Conservation (phyloP, 2,888 invertebrate species). For the Ditylenchus weischeri region DNA sequence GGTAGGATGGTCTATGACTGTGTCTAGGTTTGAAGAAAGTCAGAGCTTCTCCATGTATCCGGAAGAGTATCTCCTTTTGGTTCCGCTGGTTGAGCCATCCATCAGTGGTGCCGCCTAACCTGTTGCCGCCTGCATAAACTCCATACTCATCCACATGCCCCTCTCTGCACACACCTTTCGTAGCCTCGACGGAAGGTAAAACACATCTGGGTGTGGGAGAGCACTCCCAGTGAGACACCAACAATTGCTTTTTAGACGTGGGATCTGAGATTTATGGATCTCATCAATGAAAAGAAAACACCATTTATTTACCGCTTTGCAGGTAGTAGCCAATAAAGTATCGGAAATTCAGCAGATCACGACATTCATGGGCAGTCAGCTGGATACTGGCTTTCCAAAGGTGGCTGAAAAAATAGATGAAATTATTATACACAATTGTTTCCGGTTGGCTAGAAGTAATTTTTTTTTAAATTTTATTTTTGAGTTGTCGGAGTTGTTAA, state of each 20-base stretch:
- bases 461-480: too few relatives aligned
- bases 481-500: too few relatives aligned
- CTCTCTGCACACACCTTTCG: slow-evolving; percentile 6
- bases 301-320: slow-evolving; percentile 14
- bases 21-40: slow-evolving; percentile 50
- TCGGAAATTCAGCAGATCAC: slow-evolving; percentile 43
- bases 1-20: slow-evolving; percentile 40
- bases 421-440: too few relatives aligned
- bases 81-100: slow-evolving; percentile 50
- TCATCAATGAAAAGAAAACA: too few relatives aligned
- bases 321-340: slow-evolving; percentile 52
- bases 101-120: slow-evolving; percentile 37
- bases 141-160: slow-evolving; percentile 32
- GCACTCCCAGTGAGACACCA: slow-evolving; percentile 36
- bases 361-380: slow-evolving; percentile 29
- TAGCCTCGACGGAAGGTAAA: slow-evolving; percentile 31
- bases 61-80: slow-evolving; percentile 43
- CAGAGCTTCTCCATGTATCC: slow-evolving; percentile 52
- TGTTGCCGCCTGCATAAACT: slow-evolving; percentile 45
- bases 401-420: slow-evolving; percentile 16
- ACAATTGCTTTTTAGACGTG: slow-evolving; percentile 21
- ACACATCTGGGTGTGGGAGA: slow-evolving; percentile 27
- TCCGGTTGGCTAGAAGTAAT: too few relatives aligned
- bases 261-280: not conserved
- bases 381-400: slow-evolving; percentile 41